These are phyloP conservation scores for Ethmia dodecea DNA, from an alignment of 2,888 invertebrate species.

Conservation along the genomic window DNA sequence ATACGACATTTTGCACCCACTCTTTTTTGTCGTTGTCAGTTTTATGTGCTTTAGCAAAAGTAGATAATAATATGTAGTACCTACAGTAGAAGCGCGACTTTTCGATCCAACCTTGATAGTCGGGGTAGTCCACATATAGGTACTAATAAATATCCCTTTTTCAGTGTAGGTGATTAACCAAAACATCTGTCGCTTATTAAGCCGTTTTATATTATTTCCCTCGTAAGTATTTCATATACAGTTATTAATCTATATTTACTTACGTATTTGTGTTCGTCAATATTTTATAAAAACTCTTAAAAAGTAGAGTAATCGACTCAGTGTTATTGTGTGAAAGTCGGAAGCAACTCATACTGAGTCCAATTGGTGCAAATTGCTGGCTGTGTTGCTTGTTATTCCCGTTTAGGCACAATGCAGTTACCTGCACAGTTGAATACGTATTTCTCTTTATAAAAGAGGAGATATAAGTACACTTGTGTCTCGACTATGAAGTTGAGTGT, in stretches of 20 bases:
- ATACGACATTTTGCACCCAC: constrained; percentile 34
- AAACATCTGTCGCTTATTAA: neutral
- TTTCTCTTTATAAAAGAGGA: constrained; percentile 1
- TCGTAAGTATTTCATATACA: neutral
- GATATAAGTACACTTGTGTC: constrained; percentile 20
- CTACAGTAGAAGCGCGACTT: constrained; percentile 1
- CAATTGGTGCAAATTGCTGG: constrained; percentile 25
- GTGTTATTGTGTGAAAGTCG: constrained; percentile 26
- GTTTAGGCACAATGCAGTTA: constrained; percentile 1
- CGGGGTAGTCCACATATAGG: neutral
- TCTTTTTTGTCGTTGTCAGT: constrained; percentile 25
- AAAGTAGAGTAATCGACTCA: constrained; percentile 8
- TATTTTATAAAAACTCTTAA: no score
- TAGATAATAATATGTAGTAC: constrained; percentile 9
- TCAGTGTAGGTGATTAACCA: constrained; percentile 1
- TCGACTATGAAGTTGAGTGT: constrained; percentile 23
- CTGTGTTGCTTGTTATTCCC: constrained; percentile 13
- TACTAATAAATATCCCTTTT: constrained; percentile 3
- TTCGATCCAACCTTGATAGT: constrained; percentile 2
- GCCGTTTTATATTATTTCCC: constrained; percentile 3
- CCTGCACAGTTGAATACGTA: neutral
- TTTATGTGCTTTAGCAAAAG: neutral
- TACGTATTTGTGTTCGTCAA: no score
- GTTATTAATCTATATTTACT: no score
- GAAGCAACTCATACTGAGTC: constrained; percentile 27